Evolutionary conservation across 2,888 invertebrate species (phyloP).

Genomic region (Callimorpha dominula): DNA sequence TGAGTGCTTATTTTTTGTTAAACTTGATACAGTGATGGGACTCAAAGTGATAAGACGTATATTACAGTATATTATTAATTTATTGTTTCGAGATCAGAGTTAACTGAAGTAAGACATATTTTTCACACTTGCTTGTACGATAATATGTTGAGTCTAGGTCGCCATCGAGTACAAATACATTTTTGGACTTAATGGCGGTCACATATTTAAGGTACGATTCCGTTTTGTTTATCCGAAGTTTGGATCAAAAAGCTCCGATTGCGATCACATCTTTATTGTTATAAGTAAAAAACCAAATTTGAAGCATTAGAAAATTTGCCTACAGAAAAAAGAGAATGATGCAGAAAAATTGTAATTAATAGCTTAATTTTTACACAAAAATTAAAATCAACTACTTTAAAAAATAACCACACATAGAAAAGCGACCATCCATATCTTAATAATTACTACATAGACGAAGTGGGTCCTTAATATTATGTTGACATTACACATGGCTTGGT

Average conservation of each 20-base stretch:
- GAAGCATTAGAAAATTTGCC: background rate
- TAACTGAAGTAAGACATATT: no score
- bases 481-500: slow-evolving; percentile 60
- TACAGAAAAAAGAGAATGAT: background rate
- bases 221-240: background rate
- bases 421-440: slow-evolving; percentile 30
- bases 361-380: no score
- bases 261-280: background rate
- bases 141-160: no score
- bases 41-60: background rate
- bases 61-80: background rate
- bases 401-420: slow-evolving; percentile 3
- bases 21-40: background rate
- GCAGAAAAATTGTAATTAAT: background rate
- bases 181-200: background rate
- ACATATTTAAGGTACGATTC: background rate
- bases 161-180: background rate
- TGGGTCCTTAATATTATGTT: slow-evolving; percentile 48
- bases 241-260: background rate
- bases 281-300: background rate
- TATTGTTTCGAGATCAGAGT: background rate
- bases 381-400: background rate
- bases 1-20: background rate
- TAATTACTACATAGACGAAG: slow-evolving; percentile 49
- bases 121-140: no score